Conservation (phyloP, 2,888 invertebrate species). For the Hofmannophila pseudospretella region DNA sequence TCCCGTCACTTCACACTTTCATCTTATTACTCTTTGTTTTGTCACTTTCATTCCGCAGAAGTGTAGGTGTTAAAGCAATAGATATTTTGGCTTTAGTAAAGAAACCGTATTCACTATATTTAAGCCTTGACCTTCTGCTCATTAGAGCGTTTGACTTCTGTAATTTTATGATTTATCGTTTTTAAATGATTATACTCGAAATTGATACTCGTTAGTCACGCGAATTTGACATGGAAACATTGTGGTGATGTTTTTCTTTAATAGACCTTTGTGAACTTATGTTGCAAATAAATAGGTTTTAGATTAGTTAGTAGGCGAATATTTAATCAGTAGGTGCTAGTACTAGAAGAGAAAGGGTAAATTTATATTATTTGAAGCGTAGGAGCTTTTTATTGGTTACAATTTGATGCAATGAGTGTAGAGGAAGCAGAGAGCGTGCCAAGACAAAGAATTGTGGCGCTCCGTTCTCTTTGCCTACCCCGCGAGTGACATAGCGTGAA, state of each 20-base stretch:
- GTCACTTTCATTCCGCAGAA: constrained; percentile 20
- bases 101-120: constrained; percentile 16
- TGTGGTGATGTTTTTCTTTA: neutral
- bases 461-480: too few species aligned
- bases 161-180: constrained; percentile 18
- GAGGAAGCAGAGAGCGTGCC: too few species aligned
- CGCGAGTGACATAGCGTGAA: too few species aligned
- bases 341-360: too few species aligned
- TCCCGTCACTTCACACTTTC: constrained; percentile 39
- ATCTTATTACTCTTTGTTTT: constrained; percentile 20
- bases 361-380: too few species aligned
- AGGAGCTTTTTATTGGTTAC: too few species aligned
- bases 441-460: too few species aligned
- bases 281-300: too few species aligned
- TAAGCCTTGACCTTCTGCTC: constrained; percentile 24
- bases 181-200: constrained; percentile 17
- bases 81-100: constrained; percentile 8
- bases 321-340: too few species aligned
- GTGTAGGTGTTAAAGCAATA: constrained; percentile 15
- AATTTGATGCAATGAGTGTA: too few species aligned
- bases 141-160: constrained; percentile 14
- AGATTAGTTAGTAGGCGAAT: too few species aligned
- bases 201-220: constrained; percentile 24
- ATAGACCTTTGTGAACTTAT: neutral
- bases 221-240: constrained; percentile 18